Evolutionary conservation across 2,888 invertebrate genomes (phyloP), one percentile per base, ranked within the genome.

Genomic region (Papilio gigon): DNA sequence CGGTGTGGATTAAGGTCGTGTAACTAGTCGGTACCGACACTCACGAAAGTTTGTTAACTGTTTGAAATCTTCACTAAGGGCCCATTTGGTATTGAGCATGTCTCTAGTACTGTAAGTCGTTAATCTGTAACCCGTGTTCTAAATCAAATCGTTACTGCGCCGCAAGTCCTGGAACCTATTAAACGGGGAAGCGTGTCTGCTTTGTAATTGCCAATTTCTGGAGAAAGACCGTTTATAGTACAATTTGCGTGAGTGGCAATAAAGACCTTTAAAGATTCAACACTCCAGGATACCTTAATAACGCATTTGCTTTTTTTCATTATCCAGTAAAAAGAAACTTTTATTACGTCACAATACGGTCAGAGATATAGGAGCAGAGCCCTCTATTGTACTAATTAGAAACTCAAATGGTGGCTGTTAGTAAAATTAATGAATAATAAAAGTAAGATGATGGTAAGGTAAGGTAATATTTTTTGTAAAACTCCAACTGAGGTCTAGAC

Each of bases 141-240:
- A 30, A 56, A 60, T 60, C 40, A 44, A 47, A 66, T 47, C 20
- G 25, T 58, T 66, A 59, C 35, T 44, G 47, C 17, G 22, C 58
- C 35, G 42, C 47, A 59, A 66, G 35, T 56, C 65, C 59, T 59
- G 35, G 33, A 59, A 65, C 25, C 58, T 65, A 65, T 65, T 65
- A 59, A 59, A 44, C 20, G 59, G 35, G 35, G 33, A 22, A 66
- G 59, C 22, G 65, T 66, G 42, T 59, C 59, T 47, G 65, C 33
- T 47, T 66, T 59, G 65, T 59, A 59, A 66, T 66, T 66, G 65
- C 42, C 65, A 47, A 66, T 66, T 66, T 66, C 65, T 59, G 44
- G 58, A 47, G 65, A 59, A 14, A 56, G 27, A 66, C 58, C 65
- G 59, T 66, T 66, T 66, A 66, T 59, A 47, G 65, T 66, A 66